phyloP scores from a whole-genome alignment of 2,113 vertebrate genomes.

The Hyla sarda region DNA sequence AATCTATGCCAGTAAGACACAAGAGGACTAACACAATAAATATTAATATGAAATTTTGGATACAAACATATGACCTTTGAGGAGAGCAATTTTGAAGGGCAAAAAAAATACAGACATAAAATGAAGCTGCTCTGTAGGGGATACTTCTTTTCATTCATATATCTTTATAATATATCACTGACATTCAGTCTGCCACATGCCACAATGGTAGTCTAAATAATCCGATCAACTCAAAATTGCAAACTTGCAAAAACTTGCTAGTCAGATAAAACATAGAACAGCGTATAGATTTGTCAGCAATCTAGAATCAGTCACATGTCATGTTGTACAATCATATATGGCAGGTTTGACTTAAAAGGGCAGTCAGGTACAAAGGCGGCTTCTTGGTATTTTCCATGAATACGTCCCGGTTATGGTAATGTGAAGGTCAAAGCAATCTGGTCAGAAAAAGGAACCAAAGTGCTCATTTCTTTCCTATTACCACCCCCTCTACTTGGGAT shows the following conservation, averaged over 20 bases:
- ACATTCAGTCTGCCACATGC: background rate
- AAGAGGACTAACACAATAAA: no score
- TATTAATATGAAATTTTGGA: no score
- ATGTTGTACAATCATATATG: background rate
- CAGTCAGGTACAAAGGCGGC: background rate
- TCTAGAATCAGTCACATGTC: background rate
- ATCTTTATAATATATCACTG: no score
- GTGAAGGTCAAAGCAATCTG: slow-evolving; percentile 39
- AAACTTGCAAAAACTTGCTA: background rate
- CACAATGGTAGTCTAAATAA: background rate
- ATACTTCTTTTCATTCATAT: background rate
- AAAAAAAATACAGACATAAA: no score
- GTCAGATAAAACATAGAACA: background rate
- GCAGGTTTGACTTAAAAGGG: background rate
- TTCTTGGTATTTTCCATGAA: background rate
- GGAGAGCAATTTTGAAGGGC: no score
- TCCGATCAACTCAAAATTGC: background rate
- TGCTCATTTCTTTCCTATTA: background rate
- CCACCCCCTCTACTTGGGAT: background rate
- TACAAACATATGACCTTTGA: no score
- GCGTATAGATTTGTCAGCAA: slow-evolving; percentile 9
- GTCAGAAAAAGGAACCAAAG: background rate
- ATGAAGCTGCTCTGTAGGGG: background rate
- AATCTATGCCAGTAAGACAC: no score
- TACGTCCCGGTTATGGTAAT: slow-evolving; percentile 31